Evolutionary conservation across 2,797 vertebrate genomes (phyloP), one percentile per base, ranked within the genome.

Genomic region (Sylvia borin): DNA sequence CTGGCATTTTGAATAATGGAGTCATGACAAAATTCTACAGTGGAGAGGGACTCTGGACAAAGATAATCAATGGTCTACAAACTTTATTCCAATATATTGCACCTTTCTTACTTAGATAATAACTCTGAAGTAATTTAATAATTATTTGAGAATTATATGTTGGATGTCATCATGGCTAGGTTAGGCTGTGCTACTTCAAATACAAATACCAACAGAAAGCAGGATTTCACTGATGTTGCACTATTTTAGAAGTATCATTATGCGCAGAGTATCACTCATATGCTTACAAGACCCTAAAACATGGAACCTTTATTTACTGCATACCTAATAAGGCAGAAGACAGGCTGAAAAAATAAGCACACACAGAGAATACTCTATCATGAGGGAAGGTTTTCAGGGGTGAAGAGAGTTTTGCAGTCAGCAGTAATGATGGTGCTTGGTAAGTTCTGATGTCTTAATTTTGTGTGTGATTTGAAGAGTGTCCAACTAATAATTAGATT

Each of bases 1-100:
- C 67, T 93, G 85, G 80, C 86, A 87, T 97, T 96, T 90, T 91
- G 75, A 82, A 92, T 89, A 95, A 96, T 81, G 55, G 93, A 95
- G 74, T 61, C 36, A 85, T 72, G 87, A 79, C 55, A 81, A 84
- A 95, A 90, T 61, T 79, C 47, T 62, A 36, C 77, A 58, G 26
- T 26, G 53, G 42, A 93, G 83, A 67, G 32, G 14, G 48, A 72
- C 50, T 70, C 79, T 87, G 65, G 54, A 78, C 48, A 86, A 94
- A 95, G 75, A 48, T 90, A 88, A 95, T 95, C 72, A 89, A 91
- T 85, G 0, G 2, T 78, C 54, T 71, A 81, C 50, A 90, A 84
- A 90, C 70, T 94, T 87, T 90, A 79, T 93, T 93, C 67, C 50
- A 70, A 67, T 92, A 45, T 34, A 64, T 88, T 85, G 66, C 0